Evolutionary conservation across 2,113 vertebrate genomes (phyloP), one percentile per base, ranked within the genome.

Genomic region (Calidris pygmaea): DNA sequence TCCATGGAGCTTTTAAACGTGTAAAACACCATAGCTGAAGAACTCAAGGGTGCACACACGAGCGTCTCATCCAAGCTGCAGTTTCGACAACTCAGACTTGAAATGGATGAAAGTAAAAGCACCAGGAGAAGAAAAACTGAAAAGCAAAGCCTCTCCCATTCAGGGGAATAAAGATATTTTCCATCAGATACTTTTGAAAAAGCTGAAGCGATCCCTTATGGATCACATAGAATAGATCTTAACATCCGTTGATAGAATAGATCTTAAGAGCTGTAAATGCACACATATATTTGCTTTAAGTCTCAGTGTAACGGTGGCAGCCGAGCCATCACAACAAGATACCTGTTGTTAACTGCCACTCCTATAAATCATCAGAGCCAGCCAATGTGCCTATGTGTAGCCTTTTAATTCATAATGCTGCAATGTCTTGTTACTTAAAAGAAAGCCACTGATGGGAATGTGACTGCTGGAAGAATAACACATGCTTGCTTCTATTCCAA

Each of bases 341-440:
- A 27, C 87, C 82, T 4, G 29, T 81, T 70, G 78, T 81, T 77
- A 89, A 73, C 47, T 24, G 14, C 72, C 89, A 63, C 67, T 91
- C 94, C 62, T 87, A 92, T 71, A 93, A 93, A 95, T 93, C 95
- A 92, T 89, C 84, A 90, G 86, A 96, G 93, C 73, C 80, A 83
- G 80, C 85, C 1, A 53, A 94, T 87, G 92, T 55, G 95, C 87
- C 66, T 85, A 27, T 72, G 87, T 82, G 62, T 52, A 96, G 95
- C 80, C 87, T 97, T 98, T 95, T 92, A 94, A 95, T 95, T 96
- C 95, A 62, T 75, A 90, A 77, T 89, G 91, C 84, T 96, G 73
- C 4, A 17, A 53, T 83, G 72, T 89, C 93, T 86, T 93, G 74
- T 94, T 87, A 59, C 95, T 94, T 71, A 55, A 81, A 91, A 91